Evolutionary conservation across 2,113 vertebrate genomes (phyloP).

Genomic region (Aldabrachelys gigantea): DNA sequence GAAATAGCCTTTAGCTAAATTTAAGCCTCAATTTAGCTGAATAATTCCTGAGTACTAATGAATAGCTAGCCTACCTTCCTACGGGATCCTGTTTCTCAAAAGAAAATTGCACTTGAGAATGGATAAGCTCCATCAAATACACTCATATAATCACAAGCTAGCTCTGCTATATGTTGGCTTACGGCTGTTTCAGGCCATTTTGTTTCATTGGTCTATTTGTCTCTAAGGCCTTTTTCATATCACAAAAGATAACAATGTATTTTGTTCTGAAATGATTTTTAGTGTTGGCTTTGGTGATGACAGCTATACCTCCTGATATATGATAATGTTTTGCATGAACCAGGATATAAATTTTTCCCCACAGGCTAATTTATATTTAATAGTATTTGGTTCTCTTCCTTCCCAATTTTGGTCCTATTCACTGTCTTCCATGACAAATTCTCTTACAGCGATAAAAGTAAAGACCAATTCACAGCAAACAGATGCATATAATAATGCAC

Average conservation of each 20-base stretch:
- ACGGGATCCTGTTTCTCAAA: constrained; percentile 19
- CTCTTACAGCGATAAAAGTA: not conserved
- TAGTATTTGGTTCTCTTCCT: not conserved
- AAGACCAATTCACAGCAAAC: not conserved
- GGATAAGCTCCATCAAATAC: not conserved
- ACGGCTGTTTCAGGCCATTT: not conserved
- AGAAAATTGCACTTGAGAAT: constrained; percentile 1
- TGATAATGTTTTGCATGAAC: constrained; percentile 3
- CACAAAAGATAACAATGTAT: not conserved
- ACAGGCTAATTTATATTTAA: not conserved
- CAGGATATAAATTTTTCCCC: not conserved
- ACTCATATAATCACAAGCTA: not conserved
- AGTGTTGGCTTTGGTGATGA: not conserved
- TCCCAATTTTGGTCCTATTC: not conserved
- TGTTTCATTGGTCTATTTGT: constrained; percentile 9
- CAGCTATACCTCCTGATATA: not conserved
- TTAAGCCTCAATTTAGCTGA: not conserved
- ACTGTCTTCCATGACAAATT: not conserved
- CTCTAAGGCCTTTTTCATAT: not conserved
- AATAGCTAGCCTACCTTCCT: constrained; percentile 10
- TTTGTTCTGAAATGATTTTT: constrained; percentile 26
- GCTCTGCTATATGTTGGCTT: not conserved
- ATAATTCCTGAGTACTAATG: not conserved
- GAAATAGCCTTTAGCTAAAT: constrained; percentile 31
- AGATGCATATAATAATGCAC: not conserved